Conservation (phyloP, 2,113 vertebrate species). For the Periophthalmodon schlosseri region DNA sequence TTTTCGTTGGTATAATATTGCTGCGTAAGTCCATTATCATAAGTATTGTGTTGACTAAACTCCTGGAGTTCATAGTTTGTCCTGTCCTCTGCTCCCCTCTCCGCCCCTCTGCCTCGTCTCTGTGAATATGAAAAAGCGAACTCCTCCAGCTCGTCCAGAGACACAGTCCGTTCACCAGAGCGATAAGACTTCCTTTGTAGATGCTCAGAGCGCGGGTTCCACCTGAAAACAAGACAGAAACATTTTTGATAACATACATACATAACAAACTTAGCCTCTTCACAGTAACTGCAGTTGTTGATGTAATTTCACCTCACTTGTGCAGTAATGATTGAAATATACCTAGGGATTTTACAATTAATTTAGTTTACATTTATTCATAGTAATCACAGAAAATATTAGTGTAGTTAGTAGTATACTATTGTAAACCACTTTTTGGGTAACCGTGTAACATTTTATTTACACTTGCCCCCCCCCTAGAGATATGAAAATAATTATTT, state of each 20-base stretch:
- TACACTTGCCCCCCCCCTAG: too few species aligned
- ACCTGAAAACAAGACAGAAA: conserved; percentile 71
- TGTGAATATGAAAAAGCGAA: conserved; percentile 85
- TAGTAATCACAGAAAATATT: too few species aligned
- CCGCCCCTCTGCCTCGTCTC: conserved; percentile 68
- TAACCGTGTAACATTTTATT: too few species aligned
- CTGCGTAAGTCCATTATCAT: conserved; percentile 54
- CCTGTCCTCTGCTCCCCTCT: conserved; percentile 49
- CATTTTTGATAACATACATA: background rate
- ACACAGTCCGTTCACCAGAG: conserved; percentile 81
- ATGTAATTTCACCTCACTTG: too few species aligned
- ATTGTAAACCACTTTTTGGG: too few species aligned
- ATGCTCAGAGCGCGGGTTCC: conserved; percentile 92
- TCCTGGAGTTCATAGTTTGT: conserved; percentile 59
- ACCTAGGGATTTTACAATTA: too few species aligned
- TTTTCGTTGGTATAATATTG: conserved; percentile 66
- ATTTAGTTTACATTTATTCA: too few species aligned
- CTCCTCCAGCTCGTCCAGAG: conserved; percentile 92
- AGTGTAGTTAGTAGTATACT: too few species aligned
- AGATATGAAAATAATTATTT: too few species aligned
- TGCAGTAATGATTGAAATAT: too few species aligned
- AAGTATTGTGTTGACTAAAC: conserved; percentile 68
- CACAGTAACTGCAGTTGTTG: too few species aligned
- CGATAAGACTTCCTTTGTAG: conserved; percentile 88
- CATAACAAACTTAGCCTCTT: background rate